A percentile compares a stretch with the other conserved stretches of the same genome.
phyloP scores from a whole-genome alignment of 2,113 vertebrate species.

The Coryphaenoides rupestris region DNA sequence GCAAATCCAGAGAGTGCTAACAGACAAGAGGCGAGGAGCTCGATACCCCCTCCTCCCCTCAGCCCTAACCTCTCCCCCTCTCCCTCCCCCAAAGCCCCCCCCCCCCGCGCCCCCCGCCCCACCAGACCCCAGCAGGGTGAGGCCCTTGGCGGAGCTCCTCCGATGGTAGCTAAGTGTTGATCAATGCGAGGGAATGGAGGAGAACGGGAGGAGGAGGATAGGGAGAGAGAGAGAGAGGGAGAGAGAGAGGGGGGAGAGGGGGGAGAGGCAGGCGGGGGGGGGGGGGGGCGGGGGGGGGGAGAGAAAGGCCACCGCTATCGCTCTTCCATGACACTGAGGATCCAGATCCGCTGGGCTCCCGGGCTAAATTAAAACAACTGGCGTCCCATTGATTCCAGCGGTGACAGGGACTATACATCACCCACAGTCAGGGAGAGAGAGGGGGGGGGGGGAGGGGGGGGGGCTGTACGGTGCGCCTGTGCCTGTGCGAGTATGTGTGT shows the following conservation, averaged over 20 bases:
- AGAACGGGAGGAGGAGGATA: slow-evolving; percentile 45
- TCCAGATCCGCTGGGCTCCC: slow-evolving; percentile 71
- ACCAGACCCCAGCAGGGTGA: slow-evolving; percentile 8
- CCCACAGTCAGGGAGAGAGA: slow-evolving; percentile 51
- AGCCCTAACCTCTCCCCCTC: no score
- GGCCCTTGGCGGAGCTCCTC: slow-evolving; percentile 32
- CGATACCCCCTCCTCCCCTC: no score
- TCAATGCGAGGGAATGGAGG: slow-evolving; percentile 56
- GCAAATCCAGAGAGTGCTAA: slow-evolving; percentile 34
- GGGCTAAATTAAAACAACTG: slow-evolving; percentile 80
- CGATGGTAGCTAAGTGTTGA: slow-evolving; percentile 61
- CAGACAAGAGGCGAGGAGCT: slow-evolving; percentile 30
- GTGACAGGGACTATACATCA: slow-evolving; percentile 76
- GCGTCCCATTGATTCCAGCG: slow-evolving; percentile 74
- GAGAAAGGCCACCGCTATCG: slow-evolving; percentile 74
- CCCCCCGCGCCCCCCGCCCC: slow-evolving; percentile 13
- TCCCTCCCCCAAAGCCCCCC: no score
- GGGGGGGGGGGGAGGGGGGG: slow-evolving; percentile 24
- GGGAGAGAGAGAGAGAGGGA: slow-evolving; percentile 30
- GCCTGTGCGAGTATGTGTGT: not conserved
- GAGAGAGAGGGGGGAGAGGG: slow-evolving; percentile 7
- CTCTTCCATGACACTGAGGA: slow-evolving; percentile 72
- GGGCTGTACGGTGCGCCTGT: not conserved
- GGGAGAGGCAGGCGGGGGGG: slow-evolving; percentile 27
- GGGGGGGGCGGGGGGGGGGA: slow-evolving; percentile 24